These are phyloP conservation scores for Macrotis lagotis DNA, from an alignment of 2,113 vertebrate species.

Conservation along the genomic window DNA sequence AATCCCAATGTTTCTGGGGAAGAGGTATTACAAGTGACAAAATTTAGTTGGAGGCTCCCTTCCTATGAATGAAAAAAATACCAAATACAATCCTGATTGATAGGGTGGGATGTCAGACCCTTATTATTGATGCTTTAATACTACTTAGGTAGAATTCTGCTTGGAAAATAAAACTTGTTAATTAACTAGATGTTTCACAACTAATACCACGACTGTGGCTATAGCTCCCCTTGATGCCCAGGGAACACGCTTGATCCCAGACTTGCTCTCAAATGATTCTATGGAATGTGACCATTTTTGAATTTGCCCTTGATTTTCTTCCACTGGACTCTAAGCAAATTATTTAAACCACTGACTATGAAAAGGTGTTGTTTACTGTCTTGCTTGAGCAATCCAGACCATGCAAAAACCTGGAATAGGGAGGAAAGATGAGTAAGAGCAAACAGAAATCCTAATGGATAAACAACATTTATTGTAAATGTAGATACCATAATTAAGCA, in stretches of 20 bases:
- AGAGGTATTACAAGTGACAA: not conserved
- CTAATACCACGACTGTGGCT: not conserved
- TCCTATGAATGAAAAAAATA: not conserved
- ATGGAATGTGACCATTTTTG: not conserved
- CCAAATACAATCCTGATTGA: not conserved
- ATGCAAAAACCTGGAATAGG: not conserved
- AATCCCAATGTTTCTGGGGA: not conserved
- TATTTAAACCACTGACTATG: not conserved
- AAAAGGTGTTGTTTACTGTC: not conserved
- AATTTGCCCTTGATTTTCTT: not conserved
- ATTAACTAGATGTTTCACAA: not conserved
- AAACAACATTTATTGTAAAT: conserved; percentile 82
- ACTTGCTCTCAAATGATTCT: not conserved
- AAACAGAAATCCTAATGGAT: conserved; percentile 27
- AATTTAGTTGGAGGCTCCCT: not conserved
- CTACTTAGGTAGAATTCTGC: not conserved
- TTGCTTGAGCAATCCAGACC: not conserved
- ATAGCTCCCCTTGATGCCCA: not conserved
- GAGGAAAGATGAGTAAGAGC: conserved; percentile 11
- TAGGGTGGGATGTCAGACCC: not conserved
- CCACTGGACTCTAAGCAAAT: fast-evolving
- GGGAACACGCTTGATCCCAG: not conserved
- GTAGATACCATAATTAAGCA: conserved; percentile 74
- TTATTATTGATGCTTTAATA: not conserved
- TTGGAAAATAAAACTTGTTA: not conserved